Evolutionary conservation across 1,140 invertebrate species (phyloP).

Genomic region (Dendroctonus valens): DNA sequence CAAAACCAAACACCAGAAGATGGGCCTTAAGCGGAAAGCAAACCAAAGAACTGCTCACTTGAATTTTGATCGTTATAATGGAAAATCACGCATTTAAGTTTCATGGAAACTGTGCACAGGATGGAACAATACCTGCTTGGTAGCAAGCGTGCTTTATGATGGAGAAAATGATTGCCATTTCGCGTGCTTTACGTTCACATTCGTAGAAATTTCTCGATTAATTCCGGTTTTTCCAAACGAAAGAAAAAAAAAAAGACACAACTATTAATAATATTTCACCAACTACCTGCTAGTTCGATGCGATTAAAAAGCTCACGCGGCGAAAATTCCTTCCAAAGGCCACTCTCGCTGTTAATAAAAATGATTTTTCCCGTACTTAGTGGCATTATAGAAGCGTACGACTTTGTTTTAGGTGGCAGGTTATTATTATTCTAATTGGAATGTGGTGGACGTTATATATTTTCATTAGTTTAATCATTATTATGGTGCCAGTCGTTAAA

Average conservation of each 20-base stretch:
- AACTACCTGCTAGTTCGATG: conserved; percentile 12
- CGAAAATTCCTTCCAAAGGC: conserved; percentile 16
- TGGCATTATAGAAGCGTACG: not conserved
- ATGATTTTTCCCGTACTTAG: conserved; percentile 12
- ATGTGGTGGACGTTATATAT: conserved; percentile 1
- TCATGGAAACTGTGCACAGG: too few species aligned
- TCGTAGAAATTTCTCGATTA: conserved; percentile 8
- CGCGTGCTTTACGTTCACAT: conserved; percentile 9
- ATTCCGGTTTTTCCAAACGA: conserved; percentile 4
- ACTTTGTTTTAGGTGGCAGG: conserved; percentile 21
- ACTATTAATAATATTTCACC: not conserved
- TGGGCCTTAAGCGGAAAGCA: too few species aligned
- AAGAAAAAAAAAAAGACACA: conserved; percentile 10
- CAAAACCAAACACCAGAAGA: too few species aligned
- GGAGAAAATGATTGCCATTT: not conserved
- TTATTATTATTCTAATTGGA: conserved; percentile 23
- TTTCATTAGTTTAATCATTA: conserved; percentile 20
- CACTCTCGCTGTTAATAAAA: conserved; percentile 13
- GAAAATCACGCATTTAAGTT: too few species aligned
- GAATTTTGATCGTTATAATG: too few species aligned
- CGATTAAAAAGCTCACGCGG: conserved; percentile 23
- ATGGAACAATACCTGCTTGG: too few species aligned
- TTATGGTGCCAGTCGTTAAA: not conserved
- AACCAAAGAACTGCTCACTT: too few species aligned
- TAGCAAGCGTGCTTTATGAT: too few species aligned